Evolutionary conservation across 2,797 vertebrate species (phyloP).

Genomic region (Mycteria americana): DNA sequence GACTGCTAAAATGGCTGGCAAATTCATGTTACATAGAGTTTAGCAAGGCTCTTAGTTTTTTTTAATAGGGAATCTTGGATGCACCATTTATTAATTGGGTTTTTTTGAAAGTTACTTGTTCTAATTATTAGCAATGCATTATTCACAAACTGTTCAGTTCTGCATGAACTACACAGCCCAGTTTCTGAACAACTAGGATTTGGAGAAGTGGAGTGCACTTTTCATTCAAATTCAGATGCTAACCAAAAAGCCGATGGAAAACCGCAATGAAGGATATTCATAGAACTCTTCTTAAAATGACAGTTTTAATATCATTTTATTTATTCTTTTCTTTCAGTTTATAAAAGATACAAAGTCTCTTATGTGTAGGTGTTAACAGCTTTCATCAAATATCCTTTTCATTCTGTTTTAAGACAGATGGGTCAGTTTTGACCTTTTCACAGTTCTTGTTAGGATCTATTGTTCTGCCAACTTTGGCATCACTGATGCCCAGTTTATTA

Average conservation of each 20-base stretch:
- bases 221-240: not conserved
- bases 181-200: not conserved
- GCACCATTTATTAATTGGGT: not conserved
- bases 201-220: not conserved
- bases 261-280: not conserved
- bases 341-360: not conserved
- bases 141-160: not conserved
- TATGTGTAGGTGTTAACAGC: not conserved
- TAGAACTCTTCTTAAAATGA: not conserved
- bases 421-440: conserved; percentile 22
- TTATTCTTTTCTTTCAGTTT: not conserved
- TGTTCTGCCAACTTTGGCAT: not conserved
- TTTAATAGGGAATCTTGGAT: not conserved
- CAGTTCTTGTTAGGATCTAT: not conserved
- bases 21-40: not conserved
- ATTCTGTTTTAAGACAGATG: not conserved
- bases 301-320: not conserved
- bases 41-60: not conserved
- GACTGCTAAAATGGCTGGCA: not conserved
- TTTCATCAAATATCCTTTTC: not conserved
- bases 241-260: not conserved
- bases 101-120: not conserved
- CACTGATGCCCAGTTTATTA: not conserved
- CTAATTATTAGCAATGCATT: not conserved
- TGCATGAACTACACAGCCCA: not conserved